A percentile compares a stretch with the other conserved stretches of the same genome.
Evolutionary conservation across 1,140 invertebrate genomes (phyloP).

Genomic region (Archivesica marissinica): DNA sequence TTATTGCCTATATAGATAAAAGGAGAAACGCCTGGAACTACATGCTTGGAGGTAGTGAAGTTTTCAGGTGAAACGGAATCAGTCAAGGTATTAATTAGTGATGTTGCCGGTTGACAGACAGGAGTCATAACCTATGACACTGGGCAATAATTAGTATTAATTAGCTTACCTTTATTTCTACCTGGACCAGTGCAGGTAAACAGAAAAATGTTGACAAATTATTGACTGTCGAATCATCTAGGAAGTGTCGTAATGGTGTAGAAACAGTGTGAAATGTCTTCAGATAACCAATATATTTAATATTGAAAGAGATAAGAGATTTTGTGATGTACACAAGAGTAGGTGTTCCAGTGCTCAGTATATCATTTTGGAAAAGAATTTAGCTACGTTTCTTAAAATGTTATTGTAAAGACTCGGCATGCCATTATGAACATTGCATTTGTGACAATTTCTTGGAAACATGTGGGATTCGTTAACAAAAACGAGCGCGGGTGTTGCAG

Average conservation of each 20-base stretch:
- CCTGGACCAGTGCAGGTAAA: slow-evolving; percentile 10
- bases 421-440: slow-evolving; percentile 44
- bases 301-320: no score
- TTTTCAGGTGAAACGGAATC: neutral
- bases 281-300: no score
- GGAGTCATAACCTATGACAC: slow-evolving; percentile 14
- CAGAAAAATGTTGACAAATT: neutral
- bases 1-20: slow-evolving; percentile 18
- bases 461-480: slow-evolving; percentile 71
- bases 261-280: neutral
- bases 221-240: neutral
- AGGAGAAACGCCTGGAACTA: neutral
- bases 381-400: neutral
- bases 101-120: neutral
- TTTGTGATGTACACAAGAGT: no score
- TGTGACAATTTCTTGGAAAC: slow-evolving; percentile 42
- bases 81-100: slow-evolving; percentile 25
- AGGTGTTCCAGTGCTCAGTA: no score
- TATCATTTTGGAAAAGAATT: slow-evolving; percentile 1
- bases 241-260: neutral
- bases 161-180: slow-evolving; percentile 17
- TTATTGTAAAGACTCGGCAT: neutral
- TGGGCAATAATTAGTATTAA: slow-evolving; percentile 41
- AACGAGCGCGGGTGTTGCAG: slow-evolving; percentile 18
- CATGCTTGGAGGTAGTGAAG: neutral